Conservation (phyloP, 2,113 vertebrate genomes). For the Phocoena phocoena region DNA sequence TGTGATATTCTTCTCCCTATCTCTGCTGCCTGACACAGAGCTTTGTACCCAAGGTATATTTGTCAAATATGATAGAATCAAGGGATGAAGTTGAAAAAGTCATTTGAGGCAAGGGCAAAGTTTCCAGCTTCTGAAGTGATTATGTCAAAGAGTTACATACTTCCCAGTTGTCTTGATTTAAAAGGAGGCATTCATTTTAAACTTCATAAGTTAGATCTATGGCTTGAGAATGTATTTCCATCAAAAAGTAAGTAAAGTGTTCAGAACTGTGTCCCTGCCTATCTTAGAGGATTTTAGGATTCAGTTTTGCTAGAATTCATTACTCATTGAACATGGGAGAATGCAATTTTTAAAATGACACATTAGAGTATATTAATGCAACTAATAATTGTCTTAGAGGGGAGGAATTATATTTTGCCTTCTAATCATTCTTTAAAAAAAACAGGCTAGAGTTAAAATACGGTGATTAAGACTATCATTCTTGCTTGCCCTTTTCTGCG, state of each 20-base stretch:
- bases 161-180: not conserved
- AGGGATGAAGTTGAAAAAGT: slow-evolving; percentile 15
- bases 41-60: not conserved
- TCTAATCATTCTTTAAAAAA: slow-evolving; percentile 37
- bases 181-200: slow-evolving; percentile 53
- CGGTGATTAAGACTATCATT: not conserved
- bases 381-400: slow-evolving; percentile 47
- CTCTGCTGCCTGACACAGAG: not conserved
- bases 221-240: slow-evolving; percentile 33
- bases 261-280: slow-evolving; percentile 8
- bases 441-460: not conserved
- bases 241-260: slow-evolving; percentile 36
- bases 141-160: not conserved
- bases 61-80: not conserved
- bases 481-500: not conserved
- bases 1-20: not conserved
- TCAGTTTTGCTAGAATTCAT: slow-evolving; percentile 30
- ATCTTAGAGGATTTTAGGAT: slow-evolving; percentile 16
- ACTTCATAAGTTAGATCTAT: slow-evolving; percentile 33
- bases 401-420: slow-evolving; percentile 28
- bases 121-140: slow-evolving; percentile 14
- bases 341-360: slow-evolving; percentile 20
- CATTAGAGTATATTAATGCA: not conserved
- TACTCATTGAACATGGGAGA: not conserved
- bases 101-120: slow-evolving; percentile 19